Base-by-base conservation (phyloP, 2,113 vertebrate genomes). In the Tachuris rubrigastra region DNA sequence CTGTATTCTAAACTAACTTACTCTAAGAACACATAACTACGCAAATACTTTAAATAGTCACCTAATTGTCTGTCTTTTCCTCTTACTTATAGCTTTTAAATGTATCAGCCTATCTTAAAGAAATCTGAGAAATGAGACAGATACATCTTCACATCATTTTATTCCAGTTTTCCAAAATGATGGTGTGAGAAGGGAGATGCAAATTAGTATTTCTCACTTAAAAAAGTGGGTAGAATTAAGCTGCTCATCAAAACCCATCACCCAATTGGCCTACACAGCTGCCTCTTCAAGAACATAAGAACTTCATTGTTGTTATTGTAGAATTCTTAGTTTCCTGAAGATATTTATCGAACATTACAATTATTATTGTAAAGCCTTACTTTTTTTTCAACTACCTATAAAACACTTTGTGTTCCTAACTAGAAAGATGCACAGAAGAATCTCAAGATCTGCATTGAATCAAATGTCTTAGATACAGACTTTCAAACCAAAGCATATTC, bases 291-390 rank as follows among this genome's bases (percentile, higher is more conserved):
- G 55, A 87, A 58, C 49, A 53, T 10, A 16, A 81, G 15, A 89
- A 80, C 21, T 65, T 66, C 3, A 8, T 12, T 78, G 35, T 1
- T 1, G 0, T 42, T 41, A 63, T 2, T 7, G 1, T 14, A 8
- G 66, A 77, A 33, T 31, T 58, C 37, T 41, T 33, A 0, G 2
- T 50, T 63, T 75, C 71, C 25, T 63, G 22, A 67, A 88, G 27
- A 33, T 31, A 76, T 0, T 1, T n/a, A 69, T 25, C 27, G 49
- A 82, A 82, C 17, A 15, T 66, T 3, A n/a, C 8, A 35, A 27
- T 27, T 59, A 28, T 11, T 74, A 39, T 15, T 30, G 5, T 12
- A 59, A 86, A 84, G 12, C 14, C 23, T 50, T 1, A 6, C n/a
- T n/a, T 60, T 85, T 75, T 77, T 27, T 80, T 25, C 27, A 83